These are phyloP conservation scores for Lycaena phlaeas DNA, from an alignment of 2,888 invertebrate genomes.

Conservation along the genomic window DNA sequence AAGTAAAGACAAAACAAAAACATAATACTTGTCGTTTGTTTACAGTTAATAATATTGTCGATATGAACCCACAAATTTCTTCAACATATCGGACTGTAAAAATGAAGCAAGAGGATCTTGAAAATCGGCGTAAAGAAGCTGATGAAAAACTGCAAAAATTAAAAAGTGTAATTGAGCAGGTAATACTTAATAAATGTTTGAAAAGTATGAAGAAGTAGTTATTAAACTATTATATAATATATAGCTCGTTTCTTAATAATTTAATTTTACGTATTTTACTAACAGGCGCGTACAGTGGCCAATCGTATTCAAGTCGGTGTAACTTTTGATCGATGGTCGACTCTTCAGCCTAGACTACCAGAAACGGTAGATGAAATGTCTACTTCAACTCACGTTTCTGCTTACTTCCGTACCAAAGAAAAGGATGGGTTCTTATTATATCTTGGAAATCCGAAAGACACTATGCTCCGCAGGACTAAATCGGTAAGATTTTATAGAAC, in stretches of 20 bases:
- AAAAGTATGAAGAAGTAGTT: too few species aligned
- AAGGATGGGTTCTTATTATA: slow-evolving; percentile 88
- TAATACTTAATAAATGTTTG: too few species aligned
- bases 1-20: too few species aligned
- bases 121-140: slow-evolving; percentile 71
- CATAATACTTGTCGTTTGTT: slow-evolving; percentile 14
- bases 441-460: slow-evolving; percentile 90
- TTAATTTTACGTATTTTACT: too few species aligned
- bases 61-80: slow-evolving; percentile 76
- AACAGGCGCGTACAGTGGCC: slow-evolving; percentile 74
- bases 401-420: slow-evolving; percentile 89
- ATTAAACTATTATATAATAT: too few species aligned
- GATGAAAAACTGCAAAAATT: slow-evolving; percentile 80
- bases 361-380: slow-evolving; percentile 86
- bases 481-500: too few species aligned
- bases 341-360: slow-evolving; percentile 89
- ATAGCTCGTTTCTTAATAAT: too few species aligned
- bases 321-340: slow-evolving; percentile 85
- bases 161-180: slow-evolving; percentile 86
- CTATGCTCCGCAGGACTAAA: slow-evolving; percentile 74
- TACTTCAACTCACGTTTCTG: slow-evolving; percentile 88
- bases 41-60: slow-evolving; percentile 76
- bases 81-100: slow-evolving; percentile 74
- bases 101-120: slow-evolving; percentile 71
- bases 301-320: slow-evolving; percentile 87